Percentiles rank a stretch among this genome's conserved stretches.
phyloP scores from a whole-genome alignment of 2,888 invertebrate species.

The Lasioglossum vierecki region DNA sequence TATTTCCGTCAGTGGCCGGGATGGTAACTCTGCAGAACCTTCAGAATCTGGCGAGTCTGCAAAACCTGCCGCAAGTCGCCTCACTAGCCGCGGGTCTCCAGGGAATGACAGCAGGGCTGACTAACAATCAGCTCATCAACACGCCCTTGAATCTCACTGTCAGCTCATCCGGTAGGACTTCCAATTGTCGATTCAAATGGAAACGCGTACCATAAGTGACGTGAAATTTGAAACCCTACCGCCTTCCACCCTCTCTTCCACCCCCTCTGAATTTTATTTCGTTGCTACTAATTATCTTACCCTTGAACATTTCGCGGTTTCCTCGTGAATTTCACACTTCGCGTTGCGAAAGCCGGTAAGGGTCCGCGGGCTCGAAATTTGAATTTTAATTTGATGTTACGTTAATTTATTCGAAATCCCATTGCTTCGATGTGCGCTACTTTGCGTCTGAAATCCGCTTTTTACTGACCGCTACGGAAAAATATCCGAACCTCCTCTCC shows the following conservation, averaged over 20 bases:
- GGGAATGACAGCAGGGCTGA: constrained; percentile 85
- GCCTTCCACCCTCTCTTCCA: background rate
- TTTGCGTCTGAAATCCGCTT: background rate
- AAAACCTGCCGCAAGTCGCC: constrained; percentile 87
- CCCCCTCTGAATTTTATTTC: constrained; percentile 9
- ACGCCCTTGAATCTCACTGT: constrained; percentile 94
- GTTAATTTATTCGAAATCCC: constrained; percentile 11
- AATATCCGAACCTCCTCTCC: background rate
- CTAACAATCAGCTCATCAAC: constrained; percentile 88
- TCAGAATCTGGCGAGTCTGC: constrained; percentile 91
- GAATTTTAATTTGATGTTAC: constrained; percentile 8
- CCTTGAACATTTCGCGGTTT: background rate
- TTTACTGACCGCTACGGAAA: background rate
- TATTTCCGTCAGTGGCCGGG: constrained; percentile 87
- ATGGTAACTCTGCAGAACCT: constrained; percentile 91
- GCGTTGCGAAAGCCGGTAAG: background rate
- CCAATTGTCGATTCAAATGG: constrained; percentile 29
- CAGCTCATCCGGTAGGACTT: constrained; percentile 85
- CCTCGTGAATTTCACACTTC: background rate
- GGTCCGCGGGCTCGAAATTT: background rate
- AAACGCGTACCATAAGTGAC: constrained; percentile 25
- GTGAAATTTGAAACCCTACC: constrained; percentile 17
- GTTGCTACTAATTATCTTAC: constrained; percentile 15
- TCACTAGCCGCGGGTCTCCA: constrained; percentile 88
- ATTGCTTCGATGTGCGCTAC: constrained; percentile 7